Evolutionary conservation across 2,888 invertebrate species (phyloP), one percentile per base, ranked within the genome.

Genomic region (Kryphioiulus occultus): DNA sequence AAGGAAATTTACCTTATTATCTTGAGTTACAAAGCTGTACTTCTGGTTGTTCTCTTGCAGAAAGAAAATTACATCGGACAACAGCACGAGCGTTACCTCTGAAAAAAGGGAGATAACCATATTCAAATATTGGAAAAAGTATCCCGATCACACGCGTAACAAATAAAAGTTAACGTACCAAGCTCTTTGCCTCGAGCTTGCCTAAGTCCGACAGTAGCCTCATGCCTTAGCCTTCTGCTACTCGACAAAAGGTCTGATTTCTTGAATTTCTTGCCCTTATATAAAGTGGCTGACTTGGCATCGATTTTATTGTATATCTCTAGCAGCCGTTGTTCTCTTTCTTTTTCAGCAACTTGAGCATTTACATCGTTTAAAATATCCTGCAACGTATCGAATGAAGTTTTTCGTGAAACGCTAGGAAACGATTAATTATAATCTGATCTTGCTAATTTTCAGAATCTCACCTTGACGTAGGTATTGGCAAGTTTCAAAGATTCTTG

Each of bases 241-340:
- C 95, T 95, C 90, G 95, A 95, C 89, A 97, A 93, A 89, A 98
- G 95, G 92, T 98, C 98, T 26, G 96, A 96, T 92, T 98, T 98
- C 92, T 97, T 98, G 92, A 98, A 98, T 92, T 98, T 98, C 89
- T 95, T 94, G n/a, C 92, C 92, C 88, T 91, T 91, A 89, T 91
- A 92, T 94, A 95, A 89, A 0, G 96, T 96, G 91, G 96, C 97
- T 0, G 98, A 97, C 92, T 98, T 97, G 5, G 97, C 96, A 92
- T 99, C 99, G 90, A 99, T 96, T 89, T 95, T 93, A 91, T 96
- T 95, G 92, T 97, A 98, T 90, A 99, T 97, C 92, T 98, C 98
- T 89, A 97, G 92, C 91, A 98, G 96, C 19, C 97, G 93, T 91
- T 97, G 96, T 90, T 97, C 96, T 88, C 96, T 94, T 91, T 98